These are phyloP conservation scores for Chaenodraco wilsoni DNA, from an alignment of 2,797 vertebrate genomes.

Conservation along the genomic window DNA sequence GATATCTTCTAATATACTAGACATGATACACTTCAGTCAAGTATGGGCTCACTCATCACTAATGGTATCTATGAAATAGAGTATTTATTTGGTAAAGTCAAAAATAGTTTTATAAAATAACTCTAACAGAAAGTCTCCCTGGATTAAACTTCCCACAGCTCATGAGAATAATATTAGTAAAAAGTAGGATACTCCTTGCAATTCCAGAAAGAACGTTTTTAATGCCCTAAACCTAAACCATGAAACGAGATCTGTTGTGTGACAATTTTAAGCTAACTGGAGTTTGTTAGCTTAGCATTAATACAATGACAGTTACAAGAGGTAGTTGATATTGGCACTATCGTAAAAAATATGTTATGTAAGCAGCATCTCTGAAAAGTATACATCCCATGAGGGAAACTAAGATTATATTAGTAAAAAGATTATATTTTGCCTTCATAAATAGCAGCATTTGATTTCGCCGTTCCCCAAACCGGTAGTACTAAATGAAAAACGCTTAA, in stretches of 20 bases:
- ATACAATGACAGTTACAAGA: neutral
- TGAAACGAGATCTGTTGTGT: neutral
- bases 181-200: neutral
- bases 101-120: neutral
- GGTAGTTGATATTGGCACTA: neutral
- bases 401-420: neutral
- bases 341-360: neutral
- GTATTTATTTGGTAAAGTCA: neutral
- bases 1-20: neutral
- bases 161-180: neutral
- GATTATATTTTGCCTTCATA: neutral
- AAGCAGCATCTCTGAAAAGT: neutral
- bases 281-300: neutral
- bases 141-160: neutral
- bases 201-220: neutral
- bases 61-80: neutral
- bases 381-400: no score
- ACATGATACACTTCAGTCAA: neutral
- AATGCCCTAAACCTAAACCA: neutral
- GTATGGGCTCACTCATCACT: no score
- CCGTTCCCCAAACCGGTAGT: neutral
- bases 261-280: neutral
- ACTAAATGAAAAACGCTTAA: neutral
- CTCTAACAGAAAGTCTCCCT: neutral
- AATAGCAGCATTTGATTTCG: slow-evolving; percentile 55